Evolutionary conservation across 2,113 vertebrate species (phyloP).

Genomic region (Bos indicus): DNA sequence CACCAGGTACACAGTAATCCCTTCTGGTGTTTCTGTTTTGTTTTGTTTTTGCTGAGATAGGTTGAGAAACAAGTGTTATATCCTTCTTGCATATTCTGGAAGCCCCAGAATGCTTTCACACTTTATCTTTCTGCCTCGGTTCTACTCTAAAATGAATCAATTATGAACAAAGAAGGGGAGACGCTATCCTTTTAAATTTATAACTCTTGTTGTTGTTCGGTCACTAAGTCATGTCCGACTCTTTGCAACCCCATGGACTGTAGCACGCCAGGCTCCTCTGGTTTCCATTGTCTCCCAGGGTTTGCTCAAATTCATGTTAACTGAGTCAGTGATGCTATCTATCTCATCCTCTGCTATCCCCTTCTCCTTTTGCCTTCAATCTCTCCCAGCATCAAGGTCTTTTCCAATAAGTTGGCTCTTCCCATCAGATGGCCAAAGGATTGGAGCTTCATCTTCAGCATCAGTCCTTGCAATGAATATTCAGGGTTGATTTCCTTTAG

Average conservation of each 20-base stretch:
- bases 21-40: neutral
- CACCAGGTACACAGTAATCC: neutral
- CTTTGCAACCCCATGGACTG: neutral
- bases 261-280: neutral
- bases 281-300: neutral
- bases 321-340: neutral
- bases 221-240: neutral
- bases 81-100: neutral
- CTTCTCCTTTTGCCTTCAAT: neutral
- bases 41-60: neutral
- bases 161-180: neutral
- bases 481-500: neutral
- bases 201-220: neutral
- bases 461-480: neutral
- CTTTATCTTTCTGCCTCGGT: neutral
- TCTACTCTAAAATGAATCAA: neutral
- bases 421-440: neutral
- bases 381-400: neutral
- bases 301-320: neutral
- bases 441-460: neutral
- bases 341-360: neutral
- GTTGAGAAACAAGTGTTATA: neutral
- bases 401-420: neutral
- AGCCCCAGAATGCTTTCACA: neutral
- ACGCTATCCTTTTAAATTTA: neutral